Evolutionary conservation across 2,888 invertebrate species (phyloP), one percentile per base, ranked within the genome.

Genomic region (Mycalesis mineus): DNA sequence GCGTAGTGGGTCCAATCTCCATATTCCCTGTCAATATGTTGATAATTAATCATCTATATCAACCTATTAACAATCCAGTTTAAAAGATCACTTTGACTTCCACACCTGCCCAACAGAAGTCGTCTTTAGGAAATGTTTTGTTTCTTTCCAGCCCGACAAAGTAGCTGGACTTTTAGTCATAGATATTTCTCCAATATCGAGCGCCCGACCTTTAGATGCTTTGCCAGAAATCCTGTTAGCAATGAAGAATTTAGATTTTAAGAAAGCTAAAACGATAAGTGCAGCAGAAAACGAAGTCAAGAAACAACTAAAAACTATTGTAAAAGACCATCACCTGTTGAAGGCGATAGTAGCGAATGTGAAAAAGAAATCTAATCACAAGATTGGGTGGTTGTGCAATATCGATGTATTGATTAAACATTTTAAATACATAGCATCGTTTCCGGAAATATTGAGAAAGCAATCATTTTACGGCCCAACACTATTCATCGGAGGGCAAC

Each of bases 401-500:
- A 78, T 97, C 14, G 91, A 93, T 45, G 88, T 92, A 0, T 80
- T 98, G 33, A 82, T 91, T 5, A 81, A 91, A 39, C 92, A 94
- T 68, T 93, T 95, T 66, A 64, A 91, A 5, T 72, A 92, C 15
- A 91, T 96, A 31, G 82, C 91, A 4, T 74, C 78, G 2, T 95
- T 96, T 79, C 95, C 95, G 0, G 68, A 81, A 0, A 62, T 28
- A 22, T 52, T 81, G 65, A 70, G 65, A 49, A 66, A 58, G 6
- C 78, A 77, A 52, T 65, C 64, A 51, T 94, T 90, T 71, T 64
- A 72, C 7, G 95, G 95, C 0, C 94, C 95, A 0, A 93, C 95
- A 0, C 76, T 96, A 14, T 98, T 98, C 75, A 88, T 98, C 37
- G 96, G 94, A 44, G 98, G 98, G 29, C 92, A 89, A n/a, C 81